Evolutionary conservation across 2,888 invertebrate species (phyloP).

Genomic region (Oxytorus armatus): DNA sequence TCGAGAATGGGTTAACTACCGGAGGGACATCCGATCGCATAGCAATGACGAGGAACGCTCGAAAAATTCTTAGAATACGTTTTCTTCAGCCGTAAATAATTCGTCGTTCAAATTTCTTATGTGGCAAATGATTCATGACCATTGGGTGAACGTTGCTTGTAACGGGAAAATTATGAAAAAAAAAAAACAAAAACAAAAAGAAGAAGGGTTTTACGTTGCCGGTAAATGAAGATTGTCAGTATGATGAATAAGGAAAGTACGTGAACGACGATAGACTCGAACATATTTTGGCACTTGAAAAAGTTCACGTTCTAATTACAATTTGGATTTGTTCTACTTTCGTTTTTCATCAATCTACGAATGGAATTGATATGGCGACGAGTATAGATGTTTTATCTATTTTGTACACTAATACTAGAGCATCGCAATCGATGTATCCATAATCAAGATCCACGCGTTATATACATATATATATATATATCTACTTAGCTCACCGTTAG

Average conservation of each 20-base stretch:
- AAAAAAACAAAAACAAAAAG: constrained; percentile 5
- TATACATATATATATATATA: constrained; percentile 28
- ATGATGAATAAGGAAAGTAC: neutral
- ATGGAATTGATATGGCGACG: constrained; percentile 60
- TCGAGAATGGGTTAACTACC: constrained; percentile 54
- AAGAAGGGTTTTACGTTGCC: too few relatives aligned
- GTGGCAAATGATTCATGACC: constrained; percentile 62
- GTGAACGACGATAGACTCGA: constrained; percentile 42
- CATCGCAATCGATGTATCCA: constrained; percentile 43
- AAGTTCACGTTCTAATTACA: constrained; percentile 27
- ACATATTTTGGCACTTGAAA: constrained; percentile 61
- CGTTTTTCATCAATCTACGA: constrained; percentile 44
- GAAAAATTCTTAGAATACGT: constrained; percentile 60
- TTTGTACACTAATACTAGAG: constrained; percentile 53
- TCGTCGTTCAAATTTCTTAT: constrained; percentile 8
- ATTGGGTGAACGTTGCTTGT: constrained; percentile 35
- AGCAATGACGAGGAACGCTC: constrained; percentile 58
- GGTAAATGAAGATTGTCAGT: too few relatives aligned
- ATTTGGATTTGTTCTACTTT: neutral
- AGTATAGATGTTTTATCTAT: constrained; percentile 55
- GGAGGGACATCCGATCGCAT: constrained; percentile 56
- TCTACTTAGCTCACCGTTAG: neutral
- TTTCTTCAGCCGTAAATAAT: constrained; percentile 54
- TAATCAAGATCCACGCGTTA: constrained; percentile 23
- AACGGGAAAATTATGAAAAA: constrained; percentile 44